These are phyloP conservation scores for Phenacoccus solenopsis DNA, from an alignment of 1,140 invertebrate species.

Conservation along the genomic window DNA sequence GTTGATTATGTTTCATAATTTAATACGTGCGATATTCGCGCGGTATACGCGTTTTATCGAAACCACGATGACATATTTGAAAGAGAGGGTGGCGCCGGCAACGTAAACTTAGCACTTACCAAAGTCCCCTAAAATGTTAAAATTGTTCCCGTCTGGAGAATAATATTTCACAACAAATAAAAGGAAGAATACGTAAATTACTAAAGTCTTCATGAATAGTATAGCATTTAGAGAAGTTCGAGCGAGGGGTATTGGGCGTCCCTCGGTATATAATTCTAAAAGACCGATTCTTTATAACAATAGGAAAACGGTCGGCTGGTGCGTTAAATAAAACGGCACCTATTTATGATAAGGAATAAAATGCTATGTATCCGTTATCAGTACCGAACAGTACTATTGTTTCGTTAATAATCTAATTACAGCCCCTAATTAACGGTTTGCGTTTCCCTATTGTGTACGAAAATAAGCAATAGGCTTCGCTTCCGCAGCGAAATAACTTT, in stretches of 20 bases:
- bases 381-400: conserved; percentile 6
- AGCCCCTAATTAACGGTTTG: neutral
- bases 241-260: conserved; percentile 4
- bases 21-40: neutral
- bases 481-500: neutral
- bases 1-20: neutral
- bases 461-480: neutral
- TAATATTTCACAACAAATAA: conserved; percentile 15
- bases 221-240: conserved; percentile 6
- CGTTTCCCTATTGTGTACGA: neutral
- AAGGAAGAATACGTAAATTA: conserved; percentile 8
- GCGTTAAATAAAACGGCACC: conserved; percentile 15
- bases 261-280: conserved; percentile 10
- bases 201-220: conserved; percentile 14
- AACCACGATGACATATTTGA: neutral
- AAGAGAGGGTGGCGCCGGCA: neutral
- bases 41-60: neutral
- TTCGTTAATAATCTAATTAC: conserved; percentile 17
- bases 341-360: conserved; percentile 14
- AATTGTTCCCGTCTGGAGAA: conserved; percentile 5
- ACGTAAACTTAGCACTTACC: neutral
- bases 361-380: neutral
- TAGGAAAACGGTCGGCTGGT: conserved; percentile 4
- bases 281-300: conserved; percentile 9
- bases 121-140: conserved; percentile 6